These are phyloP conservation scores for Polietes domitor DNA, from an alignment of 2,888 invertebrate species.

Conservation along the genomic window DNA sequence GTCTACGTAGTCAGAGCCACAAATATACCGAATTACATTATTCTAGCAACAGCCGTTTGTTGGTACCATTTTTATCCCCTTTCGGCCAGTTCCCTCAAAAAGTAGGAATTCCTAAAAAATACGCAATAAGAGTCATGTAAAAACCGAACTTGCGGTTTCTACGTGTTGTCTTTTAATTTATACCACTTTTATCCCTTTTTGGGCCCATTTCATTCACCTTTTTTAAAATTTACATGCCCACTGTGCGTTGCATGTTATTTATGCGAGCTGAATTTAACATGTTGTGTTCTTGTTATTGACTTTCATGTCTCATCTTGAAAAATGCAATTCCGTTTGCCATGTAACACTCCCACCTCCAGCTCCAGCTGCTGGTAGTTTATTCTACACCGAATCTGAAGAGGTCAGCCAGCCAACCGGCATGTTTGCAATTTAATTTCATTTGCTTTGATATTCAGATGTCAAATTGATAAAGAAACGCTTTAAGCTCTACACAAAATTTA, in stretches of 20 bases:
- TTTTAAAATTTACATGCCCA: background rate
- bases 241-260: background rate
- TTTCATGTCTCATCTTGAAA: background rate
- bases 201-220: background rate
- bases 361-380: background rate
- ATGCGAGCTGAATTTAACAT: background rate
- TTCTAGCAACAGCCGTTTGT: no score
- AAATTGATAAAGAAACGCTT: constrained; percentile 1
- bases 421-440: background rate
- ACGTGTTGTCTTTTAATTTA: no score
- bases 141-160: no score
- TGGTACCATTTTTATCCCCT: no score
- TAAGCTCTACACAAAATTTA: background rate
- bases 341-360: background rate
- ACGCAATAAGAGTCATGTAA: no score
- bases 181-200: no score
- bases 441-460: background rate
- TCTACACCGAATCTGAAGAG: background rate
- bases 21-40: no score
- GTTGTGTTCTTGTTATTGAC: background rate
- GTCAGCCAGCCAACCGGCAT: background rate
- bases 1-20: no score
- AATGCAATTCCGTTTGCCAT: background rate
- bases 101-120: no score
- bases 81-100: no score